phyloP scores from a whole-genome alignment of 2,888 invertebrate genomes.

The Mimachlamys varia region DNA sequence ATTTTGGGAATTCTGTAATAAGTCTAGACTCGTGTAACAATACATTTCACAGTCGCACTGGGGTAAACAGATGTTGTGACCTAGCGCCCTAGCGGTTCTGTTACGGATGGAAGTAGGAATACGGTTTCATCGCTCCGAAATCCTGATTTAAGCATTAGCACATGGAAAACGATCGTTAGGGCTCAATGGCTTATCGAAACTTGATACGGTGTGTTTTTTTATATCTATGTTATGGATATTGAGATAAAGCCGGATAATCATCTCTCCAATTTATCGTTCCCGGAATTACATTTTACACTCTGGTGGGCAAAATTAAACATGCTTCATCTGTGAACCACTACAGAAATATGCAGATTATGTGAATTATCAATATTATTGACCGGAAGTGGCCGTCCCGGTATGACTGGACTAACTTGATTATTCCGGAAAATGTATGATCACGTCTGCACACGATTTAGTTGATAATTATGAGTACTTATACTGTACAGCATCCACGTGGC shows the following conservation, averaged over 20 bases:
- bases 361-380: slow-evolving; percentile 34
- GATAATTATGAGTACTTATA: background rate
- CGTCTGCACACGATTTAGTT: background rate
- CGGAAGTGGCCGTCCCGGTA: slow-evolving; percentile 17
- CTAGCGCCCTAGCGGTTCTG: background rate
- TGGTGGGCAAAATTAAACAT: background rate
- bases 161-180: background rate
- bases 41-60: background rate
- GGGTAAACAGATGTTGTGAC: slow-evolving; percentile 1
- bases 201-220: background rate
- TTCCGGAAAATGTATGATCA: background rate
- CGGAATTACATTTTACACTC: background rate
- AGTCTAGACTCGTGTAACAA: background rate
- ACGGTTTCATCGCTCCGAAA: background rate
- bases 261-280: background rate
- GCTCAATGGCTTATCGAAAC: background rate
- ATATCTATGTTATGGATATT: background rate
- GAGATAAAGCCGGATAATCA: background rate
- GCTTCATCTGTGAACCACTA: background rate
- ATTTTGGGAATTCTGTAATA: background rate
- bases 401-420: slow-evolving; percentile 10
- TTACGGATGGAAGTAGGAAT: background rate
- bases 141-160: background rate
- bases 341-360: background rate
- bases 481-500: background rate